Evolutionary conservation across 2,888 invertebrate species (phyloP), one percentile per base, ranked within the genome.

Genomic region (Andrena hattorfiana): DNA sequence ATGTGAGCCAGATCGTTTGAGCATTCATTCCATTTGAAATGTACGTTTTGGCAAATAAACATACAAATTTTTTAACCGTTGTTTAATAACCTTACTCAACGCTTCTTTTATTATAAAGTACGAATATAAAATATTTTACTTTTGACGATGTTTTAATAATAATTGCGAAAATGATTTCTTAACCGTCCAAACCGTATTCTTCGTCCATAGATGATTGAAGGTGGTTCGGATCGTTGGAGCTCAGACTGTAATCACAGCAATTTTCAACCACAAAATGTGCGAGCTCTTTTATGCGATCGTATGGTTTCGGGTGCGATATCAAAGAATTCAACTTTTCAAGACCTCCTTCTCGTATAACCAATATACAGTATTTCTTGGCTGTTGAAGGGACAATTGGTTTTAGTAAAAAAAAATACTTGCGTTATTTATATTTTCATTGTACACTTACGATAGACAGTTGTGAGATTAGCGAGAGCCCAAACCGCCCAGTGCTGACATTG

Each of bases 401-500:
- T 64, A 69, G 69, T 77, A 42, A 59, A 16, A 59, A n/a, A 69
- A 62, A 16, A 48, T 20, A 20, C 23, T 63, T 8, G 1, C 28
- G 23, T 20, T 67, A 48, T 23, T 16, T 60, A 75, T 8, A 35
- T 28, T 54, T 23, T 60, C 63, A 56, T 60, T 51, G 23, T 63
- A 77, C 88, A 97, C 97, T 97, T 94, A 97, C 98, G 97, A 94
- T 98, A 98, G 35, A 98, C 98, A 80, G 96, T 97, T 66, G 99
- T 99, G 82, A 99, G 96, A 95, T 99, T 99, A 67, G 99, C 99
- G 80, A 99, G 95, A 0, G 99, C 99, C 99, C 99, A 99, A 7
- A 97, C 97, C 2, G 99, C 99, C 99, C 99, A 99, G 93, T 98
- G 97, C 93, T 98, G 98, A 94, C 98, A 98, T 93, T 98, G 97